Base-by-base conservation (phyloP, 2,888 invertebrate species). In the Lagria hirta region DNA sequence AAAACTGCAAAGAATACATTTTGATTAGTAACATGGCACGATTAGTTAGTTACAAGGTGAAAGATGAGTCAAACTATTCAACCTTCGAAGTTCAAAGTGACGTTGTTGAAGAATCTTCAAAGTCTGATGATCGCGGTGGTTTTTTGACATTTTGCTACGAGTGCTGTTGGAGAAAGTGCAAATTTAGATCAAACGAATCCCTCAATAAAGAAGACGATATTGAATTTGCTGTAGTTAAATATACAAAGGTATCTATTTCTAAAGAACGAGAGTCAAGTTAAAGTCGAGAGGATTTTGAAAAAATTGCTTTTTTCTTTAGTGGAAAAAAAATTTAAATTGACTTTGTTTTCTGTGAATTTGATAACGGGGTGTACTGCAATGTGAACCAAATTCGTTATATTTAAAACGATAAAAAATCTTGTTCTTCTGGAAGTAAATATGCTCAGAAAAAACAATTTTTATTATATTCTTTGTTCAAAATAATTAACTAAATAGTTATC, bases 131-230 rank as follows among this genome's bases (percentile, higher is more conserved):
- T 23, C 7, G 13, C 16, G 6, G 23, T 14, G 18, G 34, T 17
- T 11, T 14, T 18, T 11, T 4, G 7, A 48, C 42, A 16, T 40
- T 29, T 30, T 52, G 51, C 44, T 58, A 55, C 18, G 43, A 49
- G 26, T 51, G 52, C 18, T 54, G 45, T 29, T 44, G 32, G 18
- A 20, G 27, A 22, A 36, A 28, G 17, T 43, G 50, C 30, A 20
- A 43, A 7, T 44, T 28, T 16, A 42, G 32, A 17, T 50, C 41
- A 11, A 32, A 51, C 36, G 57, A 60, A 43, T 55, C 55, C 22
- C 49, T 52, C 41, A 58, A 60, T 8, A n/a, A n/a, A n/a, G n/a
- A n/a, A n/a, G 62, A 64, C 22, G 61, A 62, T 49, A 55, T 62
- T 13, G 62, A 64, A 33, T 51, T 42, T 40, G 54, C 53, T 20